Base-by-base conservation (phyloP, 2,113 vertebrate species). In the Petrocephalus microphthalmus region DNA sequence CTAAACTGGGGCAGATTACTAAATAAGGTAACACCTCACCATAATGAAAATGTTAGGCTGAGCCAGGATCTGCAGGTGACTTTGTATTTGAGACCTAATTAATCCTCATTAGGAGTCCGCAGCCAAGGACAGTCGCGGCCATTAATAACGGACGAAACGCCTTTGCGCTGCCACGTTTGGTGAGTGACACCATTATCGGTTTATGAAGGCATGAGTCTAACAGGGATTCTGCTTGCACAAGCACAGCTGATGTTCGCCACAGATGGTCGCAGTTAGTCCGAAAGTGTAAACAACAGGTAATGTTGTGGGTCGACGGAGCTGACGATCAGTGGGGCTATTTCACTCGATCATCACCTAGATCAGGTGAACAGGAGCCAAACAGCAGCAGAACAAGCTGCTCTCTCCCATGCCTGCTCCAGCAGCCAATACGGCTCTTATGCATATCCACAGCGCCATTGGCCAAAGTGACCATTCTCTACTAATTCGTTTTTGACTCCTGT, bases 61-160 rank as follows among this genome's bases (percentile, higher is more conserved):
- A 54, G 60, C 7, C 19, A 37, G 19, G 54, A 89, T 91, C 90
- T 88, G 87, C 91, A 91, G 91, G 91, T 91, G 92, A 91, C 92
- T 92, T 93, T 93, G 89, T 86, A 89, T 89, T 84, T 88, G 90
- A 91, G 85, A 90, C 85, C 78, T 83, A 92, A 92, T 93, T 92
- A 92, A 93, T 93, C 88, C 90, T 90, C 89, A 92, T 93, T 89
- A 92, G 88, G 88, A 89, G 5, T 86, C 33, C 5, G 74, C 88
- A 90, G 89, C 87, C 89, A 87, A 88, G 87, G 45, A 86, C 25
- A 84, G 91, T 90, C 84, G 37, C 82, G 49, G 88, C 89, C 90
- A 92, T 92, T 92, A 92, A 93, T 94, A 92, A 88, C 13, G 82
- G 88, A 54, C 78, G n/a, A 86, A 89, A 89, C 88, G 57, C 17